phyloP scores from a whole-genome alignment of 2,113 vertebrate species.

The Myotis brandtii region DNA sequence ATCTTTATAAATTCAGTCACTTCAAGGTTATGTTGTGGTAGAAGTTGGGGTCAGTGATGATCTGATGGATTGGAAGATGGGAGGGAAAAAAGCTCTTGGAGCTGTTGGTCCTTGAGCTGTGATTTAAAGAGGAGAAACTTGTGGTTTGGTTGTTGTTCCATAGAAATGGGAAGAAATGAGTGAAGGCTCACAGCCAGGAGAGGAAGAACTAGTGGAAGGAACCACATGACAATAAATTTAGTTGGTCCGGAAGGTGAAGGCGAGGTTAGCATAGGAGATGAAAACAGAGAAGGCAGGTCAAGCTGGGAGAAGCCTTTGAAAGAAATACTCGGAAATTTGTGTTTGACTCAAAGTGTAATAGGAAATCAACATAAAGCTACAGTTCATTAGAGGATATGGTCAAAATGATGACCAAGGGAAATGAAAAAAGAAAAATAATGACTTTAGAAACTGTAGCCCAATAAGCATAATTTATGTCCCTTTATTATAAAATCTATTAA shows the following conservation, averaged over 20 bases:
- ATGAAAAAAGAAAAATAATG: neutral
- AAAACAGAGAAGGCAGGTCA: slow-evolving; percentile 31
- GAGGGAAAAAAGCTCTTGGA: slow-evolving; percentile 61
- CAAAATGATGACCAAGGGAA: neutral
- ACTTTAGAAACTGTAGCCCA: neutral
- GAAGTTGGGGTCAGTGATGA: slow-evolving; percentile 61
- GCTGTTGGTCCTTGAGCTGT: slow-evolving; percentile 70
- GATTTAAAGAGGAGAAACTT: slow-evolving; percentile 78
- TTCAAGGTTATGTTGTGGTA: slow-evolving; percentile 74
- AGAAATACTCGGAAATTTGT: slow-evolving; percentile 44
- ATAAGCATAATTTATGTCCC: neutral
- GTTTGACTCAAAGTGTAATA: slow-evolving; percentile 43
- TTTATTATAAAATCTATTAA: neutral
- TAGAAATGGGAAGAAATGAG: slow-evolving; percentile 73
- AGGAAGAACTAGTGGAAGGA: slow-evolving; percentile 72
- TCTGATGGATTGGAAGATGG: slow-evolving; percentile 72
- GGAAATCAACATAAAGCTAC: neutral
- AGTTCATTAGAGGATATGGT: slow-evolving; percentile 33
- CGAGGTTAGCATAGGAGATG: slow-evolving; percentile 58
- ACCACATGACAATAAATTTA: slow-evolving; percentile 74
- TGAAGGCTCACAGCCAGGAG: slow-evolving; percentile 64
- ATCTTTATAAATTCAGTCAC: slow-evolving; percentile 59
- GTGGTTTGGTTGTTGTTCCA: slow-evolving; percentile 77
- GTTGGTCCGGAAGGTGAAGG: slow-evolving; percentile 69
- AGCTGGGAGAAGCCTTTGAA: slow-evolving; percentile 40